A percentile compares a stretch with the other conserved stretches of the same genome.
Evolutionary conservation across 2,888 invertebrate species (phyloP).

Genomic region (Platycheirus rosarum): DNA sequence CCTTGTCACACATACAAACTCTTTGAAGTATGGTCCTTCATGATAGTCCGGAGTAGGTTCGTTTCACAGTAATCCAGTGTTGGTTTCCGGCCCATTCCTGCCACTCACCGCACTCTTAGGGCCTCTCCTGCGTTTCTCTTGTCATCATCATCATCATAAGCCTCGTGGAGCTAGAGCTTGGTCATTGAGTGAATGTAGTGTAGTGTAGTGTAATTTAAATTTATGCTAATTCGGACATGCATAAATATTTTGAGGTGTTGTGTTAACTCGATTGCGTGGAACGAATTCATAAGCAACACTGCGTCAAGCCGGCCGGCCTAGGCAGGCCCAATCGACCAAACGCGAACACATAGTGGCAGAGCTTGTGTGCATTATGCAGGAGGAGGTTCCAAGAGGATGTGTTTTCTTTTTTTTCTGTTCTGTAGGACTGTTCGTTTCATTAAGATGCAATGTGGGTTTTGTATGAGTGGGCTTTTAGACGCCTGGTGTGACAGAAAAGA

Average conservation of each 20-base stretch:
- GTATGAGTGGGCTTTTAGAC: constrained; percentile 52
- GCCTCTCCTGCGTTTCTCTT: constrained; percentile 29
- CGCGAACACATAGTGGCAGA: constrained; percentile 2
- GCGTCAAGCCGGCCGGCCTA: constrained; percentile 11
- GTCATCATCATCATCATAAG: constrained; percentile 55
- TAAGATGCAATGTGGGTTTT: constrained; percentile 47
- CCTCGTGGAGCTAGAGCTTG: constrained; percentile 30
- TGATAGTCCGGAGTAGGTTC: neutral
- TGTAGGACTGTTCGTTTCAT: constrained; percentile 24
- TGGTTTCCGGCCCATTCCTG: neutral
- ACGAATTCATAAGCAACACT: constrained; percentile 69
- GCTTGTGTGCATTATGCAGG: constrained; percentile 3
- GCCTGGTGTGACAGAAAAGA: constrained; percentile 44
- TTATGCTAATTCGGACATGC: constrained; percentile 73
- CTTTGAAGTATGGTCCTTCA: constrained; percentile 3
- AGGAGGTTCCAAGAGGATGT: constrained; percentile 51
- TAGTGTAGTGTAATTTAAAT: constrained; percentile 72
- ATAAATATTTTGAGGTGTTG: constrained; percentile 74
- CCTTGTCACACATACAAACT: constrained; percentile 45
- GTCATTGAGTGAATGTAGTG: constrained; percentile 66
- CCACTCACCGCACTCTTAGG: constrained; percentile 1
- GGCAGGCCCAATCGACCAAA: neutral
- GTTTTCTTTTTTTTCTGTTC: neutral
- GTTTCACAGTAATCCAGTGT: constrained; percentile 1
- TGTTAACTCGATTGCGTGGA: constrained; percentile 74